Base-by-base conservation (phyloP, 1,140 invertebrate genomes). In the Sitophilus oryzae region DNA sequence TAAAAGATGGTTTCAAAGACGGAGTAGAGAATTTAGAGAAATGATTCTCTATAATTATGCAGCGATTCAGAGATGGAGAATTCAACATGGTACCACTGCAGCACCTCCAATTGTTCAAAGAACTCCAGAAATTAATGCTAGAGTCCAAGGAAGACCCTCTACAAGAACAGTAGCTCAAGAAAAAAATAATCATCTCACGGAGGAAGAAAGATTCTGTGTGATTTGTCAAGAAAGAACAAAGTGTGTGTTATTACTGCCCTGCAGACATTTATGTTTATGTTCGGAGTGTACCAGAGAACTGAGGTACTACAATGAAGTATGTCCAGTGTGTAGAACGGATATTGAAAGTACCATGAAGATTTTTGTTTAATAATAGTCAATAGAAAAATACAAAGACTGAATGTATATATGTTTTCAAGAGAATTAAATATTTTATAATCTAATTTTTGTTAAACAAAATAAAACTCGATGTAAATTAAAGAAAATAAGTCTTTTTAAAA, bases 241-340 rank as follows among this genome's bases (percentile, higher is more conserved):
- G 45, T 65, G 60, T 52, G 44, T 65, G 25, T 34, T 65, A 25
- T 40, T 65, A 14, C 41, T 65, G 19, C 60, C 60, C 11, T 65
- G 63, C 34, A 60, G 41, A 45, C 63, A 65, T 53, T 16, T 65
- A 22, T 65, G 63, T 38, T 37, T 60, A 20, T 65, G 63, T 44
- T 21, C n/a, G n/a, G 55, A 60, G 49, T 65, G 63, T 55, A 51
- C 30, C 8, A 20, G 25, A 11, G 54, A 47, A 34, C 30, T 64
- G 34, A 52, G 43, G 36, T 44, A 45, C n/a, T 64, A 64, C 38
- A 53, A 55, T 58, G 44, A 52, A 20, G 21, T 45, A 9, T 64
- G 62, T 41, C 63, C 63, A n/a, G 61, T 65, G 43, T 65, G 63
- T 51, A 52, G 63, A 25, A 54, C 43, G 20, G 25, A 53, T 51